phyloP scores from a whole-genome alignment of 2,797 vertebrate species.

The Chelonia mydas region DNA sequence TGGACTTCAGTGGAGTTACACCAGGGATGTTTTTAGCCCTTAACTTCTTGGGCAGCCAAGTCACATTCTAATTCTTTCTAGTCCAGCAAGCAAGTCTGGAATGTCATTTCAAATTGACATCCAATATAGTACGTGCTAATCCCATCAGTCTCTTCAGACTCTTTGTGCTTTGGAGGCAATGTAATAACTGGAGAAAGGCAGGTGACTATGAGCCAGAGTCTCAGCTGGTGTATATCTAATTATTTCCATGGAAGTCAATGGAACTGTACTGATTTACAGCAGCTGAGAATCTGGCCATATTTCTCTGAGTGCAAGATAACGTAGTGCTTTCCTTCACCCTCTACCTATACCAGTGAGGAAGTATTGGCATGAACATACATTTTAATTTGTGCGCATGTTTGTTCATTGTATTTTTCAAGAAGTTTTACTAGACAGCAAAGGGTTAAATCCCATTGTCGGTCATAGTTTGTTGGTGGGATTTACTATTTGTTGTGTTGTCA shows the following conservation, averaged over 20 bases:
- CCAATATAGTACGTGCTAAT: background rate
- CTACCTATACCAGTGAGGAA: background rate
- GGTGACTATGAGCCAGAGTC: background rate
- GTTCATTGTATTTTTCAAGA: background rate
- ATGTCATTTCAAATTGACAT: background rate
- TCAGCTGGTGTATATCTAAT: fast-evolving
- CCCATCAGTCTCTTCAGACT: background rate
- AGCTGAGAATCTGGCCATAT: fast-evolving
- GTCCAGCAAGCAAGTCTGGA: background rate
- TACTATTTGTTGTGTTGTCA: background rate
- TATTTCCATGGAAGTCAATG: background rate
- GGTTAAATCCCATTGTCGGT: background rate
- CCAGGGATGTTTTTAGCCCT: background rate
- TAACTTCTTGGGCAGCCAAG: background rate
- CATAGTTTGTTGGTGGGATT: background rate
- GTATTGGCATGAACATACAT: background rate
- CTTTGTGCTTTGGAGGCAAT: background rate
- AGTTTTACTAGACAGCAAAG: background rate
- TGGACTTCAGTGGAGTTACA: background rate
- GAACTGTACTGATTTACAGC: background rate
- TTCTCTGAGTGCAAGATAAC: background rate
- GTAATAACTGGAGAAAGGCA: background rate
- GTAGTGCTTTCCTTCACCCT: background rate
- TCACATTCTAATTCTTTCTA: background rate
- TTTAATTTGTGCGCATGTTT: background rate